These are phyloP conservation scores for Dromas ardeola DNA, from an alignment of 2,113 vertebrate species.

Conservation along the genomic window DNA sequence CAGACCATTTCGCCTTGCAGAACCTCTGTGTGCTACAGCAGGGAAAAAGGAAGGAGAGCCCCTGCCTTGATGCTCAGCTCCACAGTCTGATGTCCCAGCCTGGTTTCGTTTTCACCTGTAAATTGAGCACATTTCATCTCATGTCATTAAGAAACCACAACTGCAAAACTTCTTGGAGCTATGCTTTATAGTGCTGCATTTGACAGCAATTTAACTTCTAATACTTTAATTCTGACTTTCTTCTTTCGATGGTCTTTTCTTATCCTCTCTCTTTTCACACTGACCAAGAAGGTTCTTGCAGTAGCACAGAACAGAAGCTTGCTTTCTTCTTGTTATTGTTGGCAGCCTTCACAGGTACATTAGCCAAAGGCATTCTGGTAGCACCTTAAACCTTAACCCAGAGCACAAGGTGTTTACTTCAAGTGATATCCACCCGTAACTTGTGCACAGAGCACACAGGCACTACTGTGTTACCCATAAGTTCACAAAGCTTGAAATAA, in stretches of 20 bases:
- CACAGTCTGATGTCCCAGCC: not conserved
- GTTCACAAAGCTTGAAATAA: not conserved
- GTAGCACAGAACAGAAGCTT: conserved; percentile 10
- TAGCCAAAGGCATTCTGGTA: not conserved
- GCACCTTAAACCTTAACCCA: conserved; percentile 12
- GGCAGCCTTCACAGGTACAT: not conserved
- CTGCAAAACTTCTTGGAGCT: not conserved
- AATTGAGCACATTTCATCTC: not conserved
- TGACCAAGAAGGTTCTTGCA: not conserved
- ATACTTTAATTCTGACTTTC: not conserved
- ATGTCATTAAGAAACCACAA: not conserved
- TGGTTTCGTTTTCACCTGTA: not conserved
- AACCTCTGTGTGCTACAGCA: not conserved
- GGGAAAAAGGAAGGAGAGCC: not conserved
- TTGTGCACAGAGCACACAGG: not conserved
- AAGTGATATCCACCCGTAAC: not conserved
- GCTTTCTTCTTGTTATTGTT: conserved; percentile 26
- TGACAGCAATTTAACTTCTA: not conserved
- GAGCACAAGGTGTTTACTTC: not conserved
- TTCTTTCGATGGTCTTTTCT: not conserved
- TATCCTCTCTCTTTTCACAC: not conserved
- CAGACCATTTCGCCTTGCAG: not conserved
- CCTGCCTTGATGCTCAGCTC: not conserved
- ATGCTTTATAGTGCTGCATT: not conserved
- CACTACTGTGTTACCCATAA: not conserved